phyloP scores from a whole-genome alignment of 2,888 invertebrate genomes.

The Clostera curtula region DNA sequence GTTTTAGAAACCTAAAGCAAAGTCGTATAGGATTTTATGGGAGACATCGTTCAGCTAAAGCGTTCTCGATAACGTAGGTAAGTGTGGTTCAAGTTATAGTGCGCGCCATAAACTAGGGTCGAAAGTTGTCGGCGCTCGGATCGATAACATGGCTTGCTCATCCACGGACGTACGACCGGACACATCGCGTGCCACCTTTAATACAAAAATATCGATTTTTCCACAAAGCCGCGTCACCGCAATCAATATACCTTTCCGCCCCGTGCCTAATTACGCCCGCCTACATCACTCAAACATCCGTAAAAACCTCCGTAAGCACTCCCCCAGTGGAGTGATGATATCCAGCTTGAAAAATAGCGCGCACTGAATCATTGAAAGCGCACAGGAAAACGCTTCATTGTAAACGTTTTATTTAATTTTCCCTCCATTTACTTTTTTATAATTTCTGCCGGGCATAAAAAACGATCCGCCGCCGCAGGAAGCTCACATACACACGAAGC shows the following conservation, averaged over 20 bases:
- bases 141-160: constrained; percentile 65
- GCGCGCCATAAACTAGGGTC: constrained; percentile 58
- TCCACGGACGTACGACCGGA: constrained; percentile 61
- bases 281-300: constrained; percentile 68
- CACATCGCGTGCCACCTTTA: constrained; percentile 70
- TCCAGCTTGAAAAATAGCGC: constrained; percentile 62
- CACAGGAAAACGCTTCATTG: constrained; percentile 74
- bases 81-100: constrained; percentile 49
- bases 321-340: constrained; percentile 41
- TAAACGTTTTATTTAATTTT: constrained; percentile 75
- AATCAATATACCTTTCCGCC: constrained; percentile 74
- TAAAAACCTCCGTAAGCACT: constrained; percentile 59
- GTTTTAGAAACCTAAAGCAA: constrained; percentile 21
- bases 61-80: constrained; percentile 34
- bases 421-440: constrained; percentile 75
- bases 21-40: constrained; percentile 31
- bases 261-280: constrained; percentile 71
- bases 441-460: constrained; percentile 73
- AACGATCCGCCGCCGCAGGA: constrained; percentile 73
- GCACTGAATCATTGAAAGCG: constrained; percentile 70
- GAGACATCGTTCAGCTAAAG: constrained; percentile 31
- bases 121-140: constrained; percentile 50
- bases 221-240: constrained; percentile 71
- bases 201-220: constrained; percentile 73
- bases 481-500: constrained; percentile 54